Percentiles rank a stretch among this genome's conserved stretches.
phyloP scores from a whole-genome alignment of 1,140 invertebrate species.

The Euborellia annulipes region DNA sequence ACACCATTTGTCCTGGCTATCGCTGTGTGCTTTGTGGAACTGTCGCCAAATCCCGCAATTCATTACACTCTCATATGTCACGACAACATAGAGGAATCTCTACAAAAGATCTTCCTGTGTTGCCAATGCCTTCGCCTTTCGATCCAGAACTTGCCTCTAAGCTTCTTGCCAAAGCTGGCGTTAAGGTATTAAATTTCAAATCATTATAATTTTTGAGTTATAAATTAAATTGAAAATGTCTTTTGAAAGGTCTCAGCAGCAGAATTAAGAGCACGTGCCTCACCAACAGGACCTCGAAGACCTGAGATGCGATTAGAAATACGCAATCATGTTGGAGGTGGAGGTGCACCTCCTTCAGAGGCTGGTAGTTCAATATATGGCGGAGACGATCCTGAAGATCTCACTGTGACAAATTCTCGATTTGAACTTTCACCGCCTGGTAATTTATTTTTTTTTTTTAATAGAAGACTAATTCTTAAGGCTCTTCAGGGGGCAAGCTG shows the following conservation, averaged over 20 bases:
- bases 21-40: constrained; percentile 81
- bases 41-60: constrained; percentile 80
- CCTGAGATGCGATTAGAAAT: constrained; percentile 58
- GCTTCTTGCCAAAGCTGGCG: constrained; percentile 67
- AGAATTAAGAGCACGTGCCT: constrained; percentile 61
- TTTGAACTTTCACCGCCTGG: constrained; percentile 8
- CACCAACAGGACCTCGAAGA: constrained; percentile 63
- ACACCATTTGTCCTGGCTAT: constrained; percentile 81
- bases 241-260: constrained; percentile 50
- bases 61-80: constrained; percentile 82
- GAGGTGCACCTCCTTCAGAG: constrained; percentile 42
- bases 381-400: constrained; percentile 64
- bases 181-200: no score
- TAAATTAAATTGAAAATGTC: not conserved
- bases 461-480: no score
- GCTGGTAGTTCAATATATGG: constrained; percentile 51
- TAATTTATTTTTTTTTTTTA: no score
- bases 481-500: no score
- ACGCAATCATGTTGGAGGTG: no score
- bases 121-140: constrained; percentile 80
- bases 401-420: constrained; percentile 38
- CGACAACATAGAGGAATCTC: constrained; percentile 80
- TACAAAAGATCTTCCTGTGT: constrained; percentile 76
- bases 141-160: constrained; percentile 69
- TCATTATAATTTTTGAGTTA: constrained; percentile 6